Conservation (phyloP, 2,113 vertebrate genomes). For the Macrotis lagotis region DNA sequence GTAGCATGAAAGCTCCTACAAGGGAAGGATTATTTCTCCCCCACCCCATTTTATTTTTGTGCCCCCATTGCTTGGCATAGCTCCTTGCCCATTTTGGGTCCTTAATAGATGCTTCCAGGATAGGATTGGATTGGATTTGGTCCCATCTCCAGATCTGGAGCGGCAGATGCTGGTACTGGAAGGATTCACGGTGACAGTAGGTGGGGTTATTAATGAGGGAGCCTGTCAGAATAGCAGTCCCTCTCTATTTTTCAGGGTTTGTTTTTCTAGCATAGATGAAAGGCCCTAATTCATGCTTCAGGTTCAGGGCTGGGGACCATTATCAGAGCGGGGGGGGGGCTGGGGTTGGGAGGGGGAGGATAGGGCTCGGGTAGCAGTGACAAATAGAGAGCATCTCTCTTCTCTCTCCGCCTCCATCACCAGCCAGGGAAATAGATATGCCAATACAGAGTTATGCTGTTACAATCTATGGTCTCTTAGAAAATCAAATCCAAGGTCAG, state of each 20-base stretch:
- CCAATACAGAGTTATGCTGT: neutral
- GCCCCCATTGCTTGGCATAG: neutral
- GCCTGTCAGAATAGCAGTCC: neutral
- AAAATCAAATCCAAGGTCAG: neutral
- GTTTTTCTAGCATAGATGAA: neutral
- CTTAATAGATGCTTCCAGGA: neutral
- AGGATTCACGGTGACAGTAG: neutral
- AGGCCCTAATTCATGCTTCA: neutral
- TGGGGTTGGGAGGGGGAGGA: neutral
- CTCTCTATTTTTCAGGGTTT: neutral
- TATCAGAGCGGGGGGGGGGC: neutral
- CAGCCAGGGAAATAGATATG: neutral
- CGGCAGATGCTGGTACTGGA: neutral
- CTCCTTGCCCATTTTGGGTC: neutral
- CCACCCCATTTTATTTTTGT: neutral
- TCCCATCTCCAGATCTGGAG: neutral
- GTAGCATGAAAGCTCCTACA: neutral
- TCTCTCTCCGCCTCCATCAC: neutral
- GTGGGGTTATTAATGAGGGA: conserved; percentile 1
- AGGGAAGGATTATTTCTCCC: neutral
- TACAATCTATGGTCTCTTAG: neutral
- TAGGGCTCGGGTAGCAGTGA: neutral
- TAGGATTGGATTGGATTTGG: neutral
- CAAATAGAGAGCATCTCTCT: neutral
- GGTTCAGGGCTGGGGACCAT: neutral